These are phyloP conservation scores for Ophiodon elongatus DNA, from an alignment of 2,113 vertebrate genomes.

Conservation along the genomic window DNA sequence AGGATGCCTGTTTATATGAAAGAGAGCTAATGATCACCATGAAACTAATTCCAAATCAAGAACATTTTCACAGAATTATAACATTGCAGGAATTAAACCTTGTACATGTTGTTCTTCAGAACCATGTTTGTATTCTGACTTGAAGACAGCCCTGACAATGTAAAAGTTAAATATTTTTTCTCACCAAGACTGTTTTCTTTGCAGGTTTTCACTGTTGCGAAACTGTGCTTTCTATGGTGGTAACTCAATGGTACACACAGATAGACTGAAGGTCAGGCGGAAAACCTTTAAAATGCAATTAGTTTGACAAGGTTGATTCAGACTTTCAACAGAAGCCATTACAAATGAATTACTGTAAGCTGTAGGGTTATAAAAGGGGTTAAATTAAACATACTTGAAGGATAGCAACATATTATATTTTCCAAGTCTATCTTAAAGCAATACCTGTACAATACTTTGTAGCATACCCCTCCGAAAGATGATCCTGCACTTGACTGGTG, in stretches of 20 bases:
- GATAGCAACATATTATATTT: not conserved
- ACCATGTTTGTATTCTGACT: not conserved
- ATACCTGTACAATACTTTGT: not conserved
- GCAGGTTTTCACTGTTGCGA: not conserved
- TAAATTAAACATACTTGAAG: not conserved
- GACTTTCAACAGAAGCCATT: not conserved
- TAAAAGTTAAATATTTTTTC: not conserved
- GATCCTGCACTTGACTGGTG: too few species aligned
- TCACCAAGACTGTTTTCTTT: not conserved
- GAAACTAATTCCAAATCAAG: not conserved
- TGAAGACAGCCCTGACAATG: not conserved
- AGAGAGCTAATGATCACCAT: not conserved
- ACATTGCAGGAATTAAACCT: not conserved
- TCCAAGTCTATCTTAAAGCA: too few species aligned
- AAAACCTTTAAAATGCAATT: not conserved
- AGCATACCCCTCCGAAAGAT: too few species aligned
- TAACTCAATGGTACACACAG: not conserved
- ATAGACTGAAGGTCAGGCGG: not conserved
- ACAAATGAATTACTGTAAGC: not conserved
- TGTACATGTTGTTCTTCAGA: not conserved
- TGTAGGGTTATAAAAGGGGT: not conserved
- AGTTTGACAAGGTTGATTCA: not conserved
- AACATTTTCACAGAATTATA: not conserved
- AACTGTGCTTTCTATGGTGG: not conserved
- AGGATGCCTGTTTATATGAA: slow-evolving; percentile 9